phyloP scores from a whole-genome alignment of 1,140 invertebrate species.

The Saxidomus purpurata region DNA sequence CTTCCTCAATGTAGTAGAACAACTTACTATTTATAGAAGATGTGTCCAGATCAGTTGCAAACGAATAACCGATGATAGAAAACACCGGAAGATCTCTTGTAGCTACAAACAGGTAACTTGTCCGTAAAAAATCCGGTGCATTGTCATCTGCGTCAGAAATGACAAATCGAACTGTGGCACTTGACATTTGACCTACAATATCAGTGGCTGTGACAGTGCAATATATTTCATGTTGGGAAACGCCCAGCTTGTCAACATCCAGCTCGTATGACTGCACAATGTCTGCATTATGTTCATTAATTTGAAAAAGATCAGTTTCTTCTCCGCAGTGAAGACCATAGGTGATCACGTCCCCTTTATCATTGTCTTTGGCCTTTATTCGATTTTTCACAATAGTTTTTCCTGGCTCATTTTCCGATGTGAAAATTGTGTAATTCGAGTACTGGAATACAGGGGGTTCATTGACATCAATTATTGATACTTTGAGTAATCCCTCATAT shows the following conservation, averaged over 20 bases:
- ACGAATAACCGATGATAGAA: constrained; percentile 28
- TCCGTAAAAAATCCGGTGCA: constrained; percentile 25
- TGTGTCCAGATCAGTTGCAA: constrained; percentile 41
- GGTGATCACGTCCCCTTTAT: constrained; percentile 31
- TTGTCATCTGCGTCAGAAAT: constrained; percentile 46
- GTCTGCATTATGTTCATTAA: constrained; percentile 45
- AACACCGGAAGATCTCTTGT: constrained; percentile 52
- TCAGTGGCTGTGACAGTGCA: constrained; percentile 51
- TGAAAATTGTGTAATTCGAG: constrained; percentile 20
- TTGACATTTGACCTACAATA: constrained; percentile 4
- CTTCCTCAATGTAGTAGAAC: constrained; percentile 37
- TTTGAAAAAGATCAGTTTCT: constrained; percentile 30
- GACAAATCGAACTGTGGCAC: constrained; percentile 11
- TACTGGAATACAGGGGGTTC: constrained; percentile 57
- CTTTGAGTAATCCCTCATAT: background rate
- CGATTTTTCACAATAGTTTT: background rate
- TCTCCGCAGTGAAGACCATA: constrained; percentile 40
- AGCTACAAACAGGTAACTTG: constrained; percentile 51
- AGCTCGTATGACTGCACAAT: constrained; percentile 39
- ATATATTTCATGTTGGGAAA: constrained; percentile 14
- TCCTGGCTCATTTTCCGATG: constrained; percentile 26
- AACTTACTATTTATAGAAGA: constrained; percentile 37
- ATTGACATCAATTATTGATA: constrained; percentile 49
- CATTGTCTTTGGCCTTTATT: constrained; percentile 40
- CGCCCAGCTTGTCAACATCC: constrained; percentile 38